Percentiles rank a stretch among this genome's conserved stretches.
Conservation (phyloP, 2,888 invertebrate species). For the Latheticus oryzae region DNA sequence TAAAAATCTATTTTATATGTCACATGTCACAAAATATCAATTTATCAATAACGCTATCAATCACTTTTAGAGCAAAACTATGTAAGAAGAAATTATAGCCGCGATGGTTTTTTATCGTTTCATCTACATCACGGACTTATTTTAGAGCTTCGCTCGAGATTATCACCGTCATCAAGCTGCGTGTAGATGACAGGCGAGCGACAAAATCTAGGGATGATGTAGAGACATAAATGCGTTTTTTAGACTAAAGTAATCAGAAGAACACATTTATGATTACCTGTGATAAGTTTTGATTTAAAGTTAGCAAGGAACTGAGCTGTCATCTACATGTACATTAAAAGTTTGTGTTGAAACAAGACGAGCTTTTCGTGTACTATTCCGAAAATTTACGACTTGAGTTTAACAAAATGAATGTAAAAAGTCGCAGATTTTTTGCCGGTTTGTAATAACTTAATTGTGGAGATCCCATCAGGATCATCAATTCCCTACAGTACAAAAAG, state of each 20-base stretch:
- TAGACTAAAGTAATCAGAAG: too few species aligned
- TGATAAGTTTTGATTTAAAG: too few species aligned
- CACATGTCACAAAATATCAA: constrained; percentile 5
- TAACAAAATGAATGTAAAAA: constrained; percentile 11
- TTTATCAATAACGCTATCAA: constrained; percentile 24
- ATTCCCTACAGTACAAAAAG: constrained; percentile 17
- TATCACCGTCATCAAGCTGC: constrained; percentile 2
- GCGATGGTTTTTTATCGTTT: constrained; percentile 3
- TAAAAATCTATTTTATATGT: constrained; percentile 1
- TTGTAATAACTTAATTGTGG: constrained; percentile 24
- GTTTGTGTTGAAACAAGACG: too few species aligned
- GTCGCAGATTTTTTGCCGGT: constrained; percentile 12
- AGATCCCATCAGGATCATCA: constrained; percentile 23
- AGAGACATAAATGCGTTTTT: constrained; percentile 3
- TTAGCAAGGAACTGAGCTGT: too few species aligned
- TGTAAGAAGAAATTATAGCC: constrained; percentile 15
- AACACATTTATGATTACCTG: too few species aligned
- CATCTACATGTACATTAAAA: too few species aligned
- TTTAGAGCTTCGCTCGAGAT: not conserved
- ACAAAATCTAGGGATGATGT: not conserved
- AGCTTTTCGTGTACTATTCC: too few species aligned
- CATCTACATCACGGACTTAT: constrained; percentile 7
- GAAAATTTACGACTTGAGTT: not conserved
- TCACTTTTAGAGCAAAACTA: constrained; percentile 24
- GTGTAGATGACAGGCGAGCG: constrained; percentile 2